Evolutionary conservation across 2,888 invertebrate species (phyloP).

Genomic region (Erebia palarica): DNA sequence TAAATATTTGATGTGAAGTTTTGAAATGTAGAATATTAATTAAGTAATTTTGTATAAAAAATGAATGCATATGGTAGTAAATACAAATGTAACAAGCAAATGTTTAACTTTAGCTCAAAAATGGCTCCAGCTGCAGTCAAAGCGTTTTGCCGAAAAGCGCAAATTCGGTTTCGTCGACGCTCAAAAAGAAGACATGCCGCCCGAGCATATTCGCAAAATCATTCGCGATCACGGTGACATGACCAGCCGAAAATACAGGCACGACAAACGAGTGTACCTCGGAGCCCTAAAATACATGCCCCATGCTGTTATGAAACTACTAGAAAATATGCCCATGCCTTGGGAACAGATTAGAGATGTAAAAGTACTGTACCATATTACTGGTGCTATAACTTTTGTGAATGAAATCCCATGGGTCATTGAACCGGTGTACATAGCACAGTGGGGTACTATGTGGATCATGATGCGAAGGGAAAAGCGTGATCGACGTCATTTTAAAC

Average conservation of each 20-base stretch:
- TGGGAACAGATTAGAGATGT: slow-evolving; percentile 99
- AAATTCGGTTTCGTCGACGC: slow-evolving; percentile 99
- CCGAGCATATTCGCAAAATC: slow-evolving; percentile 99
- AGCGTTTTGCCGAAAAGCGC: slow-evolving; percentile 98
- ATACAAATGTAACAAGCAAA: neutral
- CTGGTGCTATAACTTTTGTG: slow-evolving; percentile 99
- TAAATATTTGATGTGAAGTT: too few relatives aligned
- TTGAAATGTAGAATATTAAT: too few relatives aligned
- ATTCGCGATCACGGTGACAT: slow-evolving; percentile 99
- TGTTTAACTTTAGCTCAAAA: slow-evolving; percentile 86
- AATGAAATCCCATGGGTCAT: slow-evolving; percentile 99
- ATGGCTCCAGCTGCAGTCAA: slow-evolving; percentile 99
- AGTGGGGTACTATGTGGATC: slow-evolving; percentile 99
- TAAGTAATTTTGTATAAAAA: too few relatives aligned
- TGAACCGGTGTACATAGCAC: slow-evolving; percentile 99
- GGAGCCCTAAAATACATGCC: slow-evolving; percentile 99
- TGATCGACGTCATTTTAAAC: slow-evolving; percentile 98
- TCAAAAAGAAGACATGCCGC: slow-evolving; percentile 99
- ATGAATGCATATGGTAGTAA: too few relatives aligned
- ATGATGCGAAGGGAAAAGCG: slow-evolving; percentile 99
- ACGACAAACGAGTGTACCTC: slow-evolving; percentile 98
- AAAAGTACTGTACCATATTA: slow-evolving; percentile 98
- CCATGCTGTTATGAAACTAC: slow-evolving; percentile 98
- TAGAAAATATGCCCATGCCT: slow-evolving; percentile 99
- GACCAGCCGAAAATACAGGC: slow-evolving; percentile 99